These are phyloP conservation scores for Bombus sylvicola DNA, from an alignment of 1,140 invertebrate genomes.

Conservation along the genomic window DNA sequence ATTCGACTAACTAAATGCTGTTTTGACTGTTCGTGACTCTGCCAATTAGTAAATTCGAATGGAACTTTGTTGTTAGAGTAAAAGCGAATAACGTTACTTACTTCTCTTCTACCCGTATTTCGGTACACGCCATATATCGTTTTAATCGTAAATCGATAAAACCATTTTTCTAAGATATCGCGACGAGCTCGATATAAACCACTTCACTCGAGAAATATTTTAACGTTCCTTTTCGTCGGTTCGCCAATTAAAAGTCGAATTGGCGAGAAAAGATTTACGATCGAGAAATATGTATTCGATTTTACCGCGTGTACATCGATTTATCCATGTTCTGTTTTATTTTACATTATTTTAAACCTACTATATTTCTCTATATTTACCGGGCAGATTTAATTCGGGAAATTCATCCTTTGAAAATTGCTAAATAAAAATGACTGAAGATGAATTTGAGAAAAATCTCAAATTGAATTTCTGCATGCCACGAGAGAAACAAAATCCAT, in stretches of 20 bases:
- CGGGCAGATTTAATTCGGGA: no score
- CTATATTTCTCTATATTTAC: no score
- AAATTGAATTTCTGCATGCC: conserved; percentile 1
- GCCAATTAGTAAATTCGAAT: conserved; percentile 24
- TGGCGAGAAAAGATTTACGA: no score
- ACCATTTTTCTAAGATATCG: neutral
- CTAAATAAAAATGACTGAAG: no score
- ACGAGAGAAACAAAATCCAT: neutral
- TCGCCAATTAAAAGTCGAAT: neutral
- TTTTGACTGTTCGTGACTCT: neutral
- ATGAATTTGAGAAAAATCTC: neutral
- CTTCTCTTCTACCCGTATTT: neutral
- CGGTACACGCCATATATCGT: neutral
- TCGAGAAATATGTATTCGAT: neutral
- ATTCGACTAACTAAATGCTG: conserved; percentile 21
- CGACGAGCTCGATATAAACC: neutral
- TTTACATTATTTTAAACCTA: no score
- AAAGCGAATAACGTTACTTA: neutral
- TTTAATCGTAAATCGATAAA: neutral
- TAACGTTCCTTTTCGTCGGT: neutral
- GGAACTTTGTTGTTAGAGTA: conserved; percentile 5
- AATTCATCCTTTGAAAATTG: no score
- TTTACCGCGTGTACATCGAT: neutral
- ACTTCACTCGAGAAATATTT: neutral
- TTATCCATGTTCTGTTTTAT: neutral